Conservation (phyloP, 2,113 vertebrate genomes). For the Oryctolagus cuniculus region DNA sequence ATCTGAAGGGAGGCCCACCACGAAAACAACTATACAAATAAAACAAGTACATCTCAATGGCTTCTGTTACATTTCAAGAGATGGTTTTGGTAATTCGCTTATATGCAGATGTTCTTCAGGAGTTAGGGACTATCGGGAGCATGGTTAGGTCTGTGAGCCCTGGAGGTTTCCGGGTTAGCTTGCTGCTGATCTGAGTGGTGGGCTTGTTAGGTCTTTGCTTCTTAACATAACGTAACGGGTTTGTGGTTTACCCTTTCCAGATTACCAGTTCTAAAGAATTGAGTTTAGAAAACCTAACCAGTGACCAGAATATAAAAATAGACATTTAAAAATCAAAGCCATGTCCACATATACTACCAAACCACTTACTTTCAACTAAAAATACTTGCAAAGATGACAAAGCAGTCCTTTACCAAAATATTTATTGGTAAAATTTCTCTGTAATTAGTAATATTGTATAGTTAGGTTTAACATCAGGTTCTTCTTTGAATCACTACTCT, state of each 20-base stretch:
- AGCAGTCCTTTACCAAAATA: constrained; percentile 86
- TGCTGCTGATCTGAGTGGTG: constrained; percentile 58
- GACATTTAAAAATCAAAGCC: constrained; percentile 81
- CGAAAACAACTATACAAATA: background rate
- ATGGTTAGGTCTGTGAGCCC: constrained; percentile 11
- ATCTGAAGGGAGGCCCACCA: background rate
- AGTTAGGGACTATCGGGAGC: background rate
- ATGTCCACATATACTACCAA: constrained; percentile 58
- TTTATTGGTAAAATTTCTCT: constrained; percentile 87
- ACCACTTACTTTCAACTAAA: constrained; percentile 84
- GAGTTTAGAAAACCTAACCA: constrained; percentile 76
- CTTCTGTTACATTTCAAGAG: constrained; percentile 23
- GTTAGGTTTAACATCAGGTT: constrained; percentile 85
- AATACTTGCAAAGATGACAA: constrained; percentile 87
- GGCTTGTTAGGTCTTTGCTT: constrained; percentile 64
- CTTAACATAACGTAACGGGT: constrained; percentile 44
- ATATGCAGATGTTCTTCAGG: background rate
- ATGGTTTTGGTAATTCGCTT: constrained; percentile 13
- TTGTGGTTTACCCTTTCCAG: constrained; percentile 80
- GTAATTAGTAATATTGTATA: constrained; percentile 85
- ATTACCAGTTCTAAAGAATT: constrained; percentile 80
- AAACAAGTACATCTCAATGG: background rate
- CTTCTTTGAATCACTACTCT: constrained; percentile 82
- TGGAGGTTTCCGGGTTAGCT: constrained; percentile 32
- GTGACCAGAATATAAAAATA: constrained; percentile 87